These are phyloP conservation scores for Leptobrachium ailaonicum DNA, from an alignment of 2,113 vertebrate genomes.

Conservation along the genomic window DNA sequence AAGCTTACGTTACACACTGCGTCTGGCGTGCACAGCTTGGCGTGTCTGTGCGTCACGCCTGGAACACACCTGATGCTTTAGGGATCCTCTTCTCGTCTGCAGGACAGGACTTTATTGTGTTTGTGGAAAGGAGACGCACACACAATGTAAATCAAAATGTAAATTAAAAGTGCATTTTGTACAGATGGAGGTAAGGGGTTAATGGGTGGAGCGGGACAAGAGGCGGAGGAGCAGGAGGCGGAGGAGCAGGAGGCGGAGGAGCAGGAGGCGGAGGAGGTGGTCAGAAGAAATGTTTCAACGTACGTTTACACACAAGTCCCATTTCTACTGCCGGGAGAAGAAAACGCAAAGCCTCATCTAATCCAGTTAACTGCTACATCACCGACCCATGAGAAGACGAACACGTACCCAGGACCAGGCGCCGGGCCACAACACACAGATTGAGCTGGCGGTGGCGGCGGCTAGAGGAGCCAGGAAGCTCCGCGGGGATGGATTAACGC, in stretches of 20 bases:
- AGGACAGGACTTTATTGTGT: too few relatives aligned
- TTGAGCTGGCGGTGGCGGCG: too few relatives aligned
- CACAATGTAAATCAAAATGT: slow-evolving; percentile 27
- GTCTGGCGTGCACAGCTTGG: too few relatives aligned
- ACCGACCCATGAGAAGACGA: neutral
- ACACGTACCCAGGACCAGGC: neutral
- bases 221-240: neutral
- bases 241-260: neutral
- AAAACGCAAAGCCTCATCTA: neutral
- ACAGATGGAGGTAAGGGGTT: neutral
- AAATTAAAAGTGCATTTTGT: slow-evolving; percentile 40
- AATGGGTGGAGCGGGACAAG: neutral
- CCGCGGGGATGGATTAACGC: too few relatives aligned
- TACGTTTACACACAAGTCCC: slow-evolving; percentile 2
- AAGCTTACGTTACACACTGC: too few relatives aligned
- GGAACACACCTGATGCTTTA: too few relatives aligned
- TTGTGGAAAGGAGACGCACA: neutral
- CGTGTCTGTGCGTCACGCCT: too few relatives aligned
- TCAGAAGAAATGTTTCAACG: slow-evolving; percentile 15
- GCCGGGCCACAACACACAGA: too few relatives aligned
- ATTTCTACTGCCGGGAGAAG: neutral
- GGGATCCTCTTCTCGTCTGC: too few relatives aligned
- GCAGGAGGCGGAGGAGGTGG: neutral
- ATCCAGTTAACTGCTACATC: neutral
- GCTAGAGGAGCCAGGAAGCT: too few relatives aligned